Conservation (phyloP, 2,888 invertebrate genomes). For the Troides helena region DNA sequence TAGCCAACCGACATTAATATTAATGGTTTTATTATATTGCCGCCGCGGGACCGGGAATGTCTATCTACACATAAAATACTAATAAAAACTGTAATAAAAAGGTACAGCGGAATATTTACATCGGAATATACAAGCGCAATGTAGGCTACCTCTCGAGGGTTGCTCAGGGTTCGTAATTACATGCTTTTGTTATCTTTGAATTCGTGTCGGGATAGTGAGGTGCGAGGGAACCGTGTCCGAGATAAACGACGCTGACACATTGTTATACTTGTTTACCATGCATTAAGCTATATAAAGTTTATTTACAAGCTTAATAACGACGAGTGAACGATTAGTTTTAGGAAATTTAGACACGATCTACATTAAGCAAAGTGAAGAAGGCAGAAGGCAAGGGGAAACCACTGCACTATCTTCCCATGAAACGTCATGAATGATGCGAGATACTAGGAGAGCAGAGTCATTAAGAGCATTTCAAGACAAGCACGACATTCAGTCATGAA, state of each 20-base stretch:
- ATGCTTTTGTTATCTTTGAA: conserved; percentile 23
- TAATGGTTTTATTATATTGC: conserved; percentile 63
- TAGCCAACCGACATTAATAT: conserved; percentile 56
- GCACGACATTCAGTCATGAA: no score
- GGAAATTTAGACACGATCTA: no score
- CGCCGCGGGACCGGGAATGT: conserved; percentile 40
- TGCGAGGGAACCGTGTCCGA: neutral
- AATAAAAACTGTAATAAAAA: conserved; percentile 36
- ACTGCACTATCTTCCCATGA: no score
- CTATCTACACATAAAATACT: conserved; percentile 35
- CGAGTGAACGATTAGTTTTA: no score
- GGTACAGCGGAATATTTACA: conserved; percentile 30
- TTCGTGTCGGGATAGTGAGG: conserved; percentile 4
- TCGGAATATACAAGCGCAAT: conserved; percentile 28
- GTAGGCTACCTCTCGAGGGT: conserved; percentile 9
- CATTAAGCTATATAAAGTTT: no score
- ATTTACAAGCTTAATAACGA: neutral
- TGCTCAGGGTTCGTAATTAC: conserved; percentile 23
- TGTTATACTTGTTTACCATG: no score
- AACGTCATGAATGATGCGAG: no score
- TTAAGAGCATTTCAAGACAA: no score
- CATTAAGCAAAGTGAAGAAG: no score
- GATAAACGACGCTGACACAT: conserved; percentile 3
- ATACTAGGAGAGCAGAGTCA: no score
- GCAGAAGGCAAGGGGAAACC: no score